A percentile compares a stretch with the other conserved stretches of the same genome.
phyloP scores from a whole-genome alignment of 2,888 invertebrate species.

The Athalia rosae region DNA sequence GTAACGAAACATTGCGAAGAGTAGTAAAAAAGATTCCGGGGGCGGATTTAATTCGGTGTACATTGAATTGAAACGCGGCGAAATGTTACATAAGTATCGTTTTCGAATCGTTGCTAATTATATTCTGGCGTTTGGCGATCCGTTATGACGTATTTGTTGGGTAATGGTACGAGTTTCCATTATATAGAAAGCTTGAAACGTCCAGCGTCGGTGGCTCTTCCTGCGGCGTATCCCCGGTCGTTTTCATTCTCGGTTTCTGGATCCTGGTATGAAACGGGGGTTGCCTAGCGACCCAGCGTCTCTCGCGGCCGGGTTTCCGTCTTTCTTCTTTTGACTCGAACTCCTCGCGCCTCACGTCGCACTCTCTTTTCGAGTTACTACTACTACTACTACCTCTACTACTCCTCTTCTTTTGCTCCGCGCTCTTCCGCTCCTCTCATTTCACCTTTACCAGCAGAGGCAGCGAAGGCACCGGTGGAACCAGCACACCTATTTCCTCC shows the following conservation, averaged over 20 bases:
- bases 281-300: constrained; percentile 47
- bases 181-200: constrained; percentile 8
- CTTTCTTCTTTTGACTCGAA: constrained; percentile 52
- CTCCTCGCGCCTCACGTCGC: constrained; percentile 46
- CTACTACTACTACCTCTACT: background rate
- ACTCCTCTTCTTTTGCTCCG: background rate
- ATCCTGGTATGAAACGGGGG: constrained; percentile 10
- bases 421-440: background rate
- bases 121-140: no score
- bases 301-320: constrained; percentile 44
- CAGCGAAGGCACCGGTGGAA: background rate
- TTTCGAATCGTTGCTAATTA: no score
- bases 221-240: constrained; percentile 42
- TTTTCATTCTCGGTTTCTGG: constrained; percentile 30
- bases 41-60: no score
- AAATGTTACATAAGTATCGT: no score
- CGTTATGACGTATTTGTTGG: no score
- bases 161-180: background rate
- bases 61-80: no score
- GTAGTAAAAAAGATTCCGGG: no score
- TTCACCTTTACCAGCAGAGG: no score
- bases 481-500: background rate
- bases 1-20: no score
- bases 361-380: constrained; percentile 5
- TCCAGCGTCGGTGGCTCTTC: constrained; percentile 46